Base-by-base conservation (phyloP, 2,888 invertebrate genomes). In the Hypselothyrea guttata region DNA sequence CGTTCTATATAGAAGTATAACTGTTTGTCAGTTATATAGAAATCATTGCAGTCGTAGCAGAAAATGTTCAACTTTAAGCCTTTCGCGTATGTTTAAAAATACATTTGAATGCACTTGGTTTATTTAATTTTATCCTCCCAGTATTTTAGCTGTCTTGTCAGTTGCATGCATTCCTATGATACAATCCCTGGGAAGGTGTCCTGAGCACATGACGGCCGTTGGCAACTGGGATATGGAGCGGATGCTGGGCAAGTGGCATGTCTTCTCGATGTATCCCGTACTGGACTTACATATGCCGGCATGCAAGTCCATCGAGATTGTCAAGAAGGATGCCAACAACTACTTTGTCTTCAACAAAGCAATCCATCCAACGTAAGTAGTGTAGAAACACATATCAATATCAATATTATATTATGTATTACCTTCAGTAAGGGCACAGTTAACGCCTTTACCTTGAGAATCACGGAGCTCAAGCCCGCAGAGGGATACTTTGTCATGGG, bases 171-270 rank as follows among this genome's bases (percentile, higher is more conserved):
- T 28, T 7, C 42, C 59, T 1, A n/a, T n/a, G n/a, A n/a, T 5
- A 57, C 0, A 0, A 3, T 9, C 5, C 35, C 0, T 1, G 4
- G 1, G 12, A 11, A 0, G 62, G 61, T 76, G 78, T 16, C 56
- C 51, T 0, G 0, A 0, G 0, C 62, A 69, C 11, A 16, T 75
- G 16, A 66, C 65, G 4, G 48, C 69, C 1, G 4, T 64, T 7
- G 49, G 22, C 0, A 9, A 69, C 4, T 38, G 78, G 0, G 11
- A 69, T 7, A 69, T 78, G 41, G 1, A 37, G 0, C 8, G 15
- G 0, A 66, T 48, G 1, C 0, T 2, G 4, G 76, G 75, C 2
- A 56, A 27, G 8, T 76, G 79, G 76, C 64, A 62, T 33, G 27
- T 47, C 0, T 34, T 67, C 22, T 4, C 41, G 0, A 18, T 57